Evolutionary conservation across 2,113 vertebrate species (phyloP), one percentile per base, ranked within the genome.

Genomic region (Cacatua alba): DNA sequence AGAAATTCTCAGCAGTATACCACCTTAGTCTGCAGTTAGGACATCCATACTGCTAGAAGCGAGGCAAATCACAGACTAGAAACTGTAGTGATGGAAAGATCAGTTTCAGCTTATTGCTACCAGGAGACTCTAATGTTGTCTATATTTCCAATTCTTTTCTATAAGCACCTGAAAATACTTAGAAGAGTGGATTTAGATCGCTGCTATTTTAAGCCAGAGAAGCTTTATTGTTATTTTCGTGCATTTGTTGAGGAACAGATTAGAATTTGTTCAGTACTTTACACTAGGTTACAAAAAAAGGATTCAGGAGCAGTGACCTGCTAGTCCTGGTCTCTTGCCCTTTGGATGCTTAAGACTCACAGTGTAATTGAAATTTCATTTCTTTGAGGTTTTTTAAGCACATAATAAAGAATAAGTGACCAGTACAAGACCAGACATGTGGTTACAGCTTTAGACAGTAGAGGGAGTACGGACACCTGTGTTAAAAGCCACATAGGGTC

Each of bases 391-490:
- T 41, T 63, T 49, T 39, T 7, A 11, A 78, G 49, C 13, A 8
- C 4, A 1, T 25, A 12, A 21, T 8, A 43, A 49, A 60, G 41
- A 76, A 8, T 0, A 2, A 46, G 24, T 19, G 68, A 62, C 86
- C 79, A 39, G 60, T 8, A 6, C 44, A 24, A 82, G 46, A 33
- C 21, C 57, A 62, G 37, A 11, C 2, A 0, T 69, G 93, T 75
- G 74, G 57, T 94, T 95, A 75, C 77, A 86, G 72, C 86, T 93
- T 77, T 7, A 72, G 95, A 94, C 95, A 93, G 94, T 3, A 96
- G 95, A 92, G 95, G 95, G 96, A 96, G 95, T 46, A 23, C 25
- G 77, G 94, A 88, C 57, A 78, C 79, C 21, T 88, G 55, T 19
- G 18, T 84, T 81, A 39, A 53, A 52, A 92, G 70, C 67, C 59